phyloP scores from a whole-genome alignment of 2,113 vertebrate species.

The Prionailurus viverrinus region DNA sequence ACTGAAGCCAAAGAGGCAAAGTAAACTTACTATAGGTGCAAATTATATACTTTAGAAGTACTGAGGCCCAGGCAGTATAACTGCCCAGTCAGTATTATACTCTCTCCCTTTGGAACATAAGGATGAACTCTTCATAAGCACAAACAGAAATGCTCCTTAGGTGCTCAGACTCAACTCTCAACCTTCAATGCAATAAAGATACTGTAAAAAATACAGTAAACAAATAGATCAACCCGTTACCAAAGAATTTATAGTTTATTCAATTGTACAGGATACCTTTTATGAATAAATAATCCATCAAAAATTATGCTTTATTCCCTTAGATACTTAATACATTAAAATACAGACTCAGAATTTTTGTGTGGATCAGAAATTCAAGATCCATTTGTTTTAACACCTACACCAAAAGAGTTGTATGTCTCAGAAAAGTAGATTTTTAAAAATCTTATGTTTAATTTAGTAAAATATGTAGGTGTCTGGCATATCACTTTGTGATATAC shows the following conservation, averaged over 20 bases:
- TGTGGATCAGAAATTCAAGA: neutral
- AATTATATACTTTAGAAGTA: neutral
- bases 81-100: neutral
- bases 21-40: neutral
- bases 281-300: neutral
- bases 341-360: constrained; percentile 24
- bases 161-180: neutral
- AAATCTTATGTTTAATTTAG: constrained; percentile 10
- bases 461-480: neutral
- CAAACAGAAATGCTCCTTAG: neutral
- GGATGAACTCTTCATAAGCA: neutral
- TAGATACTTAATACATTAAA: neutral
- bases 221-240: neutral
- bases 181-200: neutral
- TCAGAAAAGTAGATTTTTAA: neutral
- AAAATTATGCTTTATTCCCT: neutral
- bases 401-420: neutral
- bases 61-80: neutral
- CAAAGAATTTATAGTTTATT: neutral
- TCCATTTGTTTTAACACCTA: neutral
- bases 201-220: neutral
- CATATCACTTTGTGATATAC: neutral
- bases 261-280: neutral
- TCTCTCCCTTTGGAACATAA: neutral
- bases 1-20: neutral